These are phyloP conservation scores for Melieria picta DNA, from an alignment of 2,888 invertebrate genomes.

Conservation along the genomic window DNA sequence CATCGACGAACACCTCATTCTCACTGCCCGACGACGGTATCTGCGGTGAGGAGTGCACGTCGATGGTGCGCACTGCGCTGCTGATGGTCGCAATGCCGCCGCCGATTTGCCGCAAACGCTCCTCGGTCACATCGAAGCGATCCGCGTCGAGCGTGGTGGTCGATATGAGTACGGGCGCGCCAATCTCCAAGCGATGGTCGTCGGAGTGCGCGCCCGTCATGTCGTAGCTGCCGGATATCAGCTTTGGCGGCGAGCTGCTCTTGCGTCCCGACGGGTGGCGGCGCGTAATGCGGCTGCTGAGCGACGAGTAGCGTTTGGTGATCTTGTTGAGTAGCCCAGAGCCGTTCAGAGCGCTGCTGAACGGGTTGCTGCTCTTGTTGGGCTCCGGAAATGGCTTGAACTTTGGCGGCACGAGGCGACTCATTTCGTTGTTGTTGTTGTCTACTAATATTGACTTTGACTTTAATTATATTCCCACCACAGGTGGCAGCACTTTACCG, in stretches of 20 bases:
- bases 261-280: conserved; percentile 55
- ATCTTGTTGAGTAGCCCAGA: conserved; percentile 57
- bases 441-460: conserved; percentile 4
- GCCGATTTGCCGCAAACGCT: conserved; percentile 55
- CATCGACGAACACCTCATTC: conserved; percentile 62
- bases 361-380: conserved; percentile 39
- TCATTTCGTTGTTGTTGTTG: conserved; percentile 32
- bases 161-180: conserved; percentile 64
- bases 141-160: conserved; percentile 64
- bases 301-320: conserved; percentile 63
- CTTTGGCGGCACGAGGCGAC: conserved; percentile 20
- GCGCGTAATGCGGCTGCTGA: conserved; percentile 61
- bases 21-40: conserved; percentile 58
- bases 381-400: conserved; percentile 48
- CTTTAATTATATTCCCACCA: neutral
- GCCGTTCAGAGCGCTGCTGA: conserved; percentile 30
- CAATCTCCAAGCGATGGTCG: conserved; percentile 64
- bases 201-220: conserved; percentile 64
- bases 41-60: conserved; percentile 42
- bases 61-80: conserved; percentile 39
- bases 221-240: conserved; percentile 62
- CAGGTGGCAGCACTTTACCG: conserved; percentile 42
- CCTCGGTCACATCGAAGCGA: conserved; percentile 59
- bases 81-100: conserved; percentile 52
- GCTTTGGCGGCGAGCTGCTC: conserved; percentile 56